Base-by-base conservation (phyloP, 2,888 invertebrate species). In the Ophioninae sp. region DNA sequence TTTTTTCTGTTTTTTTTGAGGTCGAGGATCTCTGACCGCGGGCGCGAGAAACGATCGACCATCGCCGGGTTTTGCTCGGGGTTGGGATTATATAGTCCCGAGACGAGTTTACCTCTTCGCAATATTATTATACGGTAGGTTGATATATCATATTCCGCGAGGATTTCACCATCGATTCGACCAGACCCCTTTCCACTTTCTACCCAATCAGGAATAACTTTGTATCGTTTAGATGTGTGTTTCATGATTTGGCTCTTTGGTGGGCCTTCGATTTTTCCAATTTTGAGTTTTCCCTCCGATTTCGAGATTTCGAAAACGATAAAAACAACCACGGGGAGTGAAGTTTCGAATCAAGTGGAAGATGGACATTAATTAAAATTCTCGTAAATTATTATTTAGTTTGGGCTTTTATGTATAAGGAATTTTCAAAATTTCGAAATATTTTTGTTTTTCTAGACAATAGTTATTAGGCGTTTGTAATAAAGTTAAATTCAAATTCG, bases 11-110 rank as follows among this genome's bases (percentile, higher is more conserved):
- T 67, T 78, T 72, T 78, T 76, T 76, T 72, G 79, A 73, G 77
- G 61, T 83, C 64, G 73, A 77, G 72, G 69, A 77, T 73, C 72
- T 72, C 73, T 73, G 75, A 77, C 79, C 63, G 61, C 75, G 65
- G 56, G 20, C 51, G 59, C 74, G 65, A 22, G 73, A 68, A 80
- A 80, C 65, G 69, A 68, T 80, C 72, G 75, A 76, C 65, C 67
- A 71, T 56, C 72, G 72, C 76, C 59, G 67, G 39, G 44, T 82
- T 30, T 77, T 73, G 37, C 67, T 67, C 58, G 59, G 67, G 65
- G 76, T 44, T 44, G 76, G 76, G 67, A 76, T 76, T 76, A 76
- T 76, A 76, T 20, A 71, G 72, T 77, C 75, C 51, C 81, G 72
- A 77, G 63, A 81, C 73, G 67, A 71, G 64, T 76, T 67, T 59